phyloP scores from a whole-genome alignment of 2,113 vertebrate species.

The Dasyornis broadbenti region DNA sequence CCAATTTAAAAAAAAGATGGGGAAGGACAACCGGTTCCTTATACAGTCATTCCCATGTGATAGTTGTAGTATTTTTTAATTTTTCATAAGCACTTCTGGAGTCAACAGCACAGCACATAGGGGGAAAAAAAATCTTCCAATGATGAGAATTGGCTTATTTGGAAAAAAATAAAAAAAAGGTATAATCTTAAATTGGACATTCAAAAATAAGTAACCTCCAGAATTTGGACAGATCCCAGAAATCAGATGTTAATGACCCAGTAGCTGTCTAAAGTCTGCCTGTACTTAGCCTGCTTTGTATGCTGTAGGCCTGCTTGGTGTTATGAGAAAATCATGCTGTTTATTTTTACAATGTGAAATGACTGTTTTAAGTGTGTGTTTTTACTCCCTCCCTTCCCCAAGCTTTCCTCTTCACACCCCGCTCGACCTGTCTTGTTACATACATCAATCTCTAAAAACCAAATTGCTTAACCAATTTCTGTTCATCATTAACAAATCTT shows the following conservation, averaged over 20 bases:
- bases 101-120: conserved; percentile 28
- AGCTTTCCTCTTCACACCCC: conserved; percentile 12
- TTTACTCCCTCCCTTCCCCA: conserved; percentile 36
- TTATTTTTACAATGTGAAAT: conserved; percentile 69
- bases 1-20: fast-evolving
- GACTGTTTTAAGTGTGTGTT: conserved; percentile 70
- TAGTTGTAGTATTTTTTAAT: not conserved
- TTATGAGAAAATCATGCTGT: conserved; percentile 68
- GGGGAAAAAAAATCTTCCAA: not conserved
- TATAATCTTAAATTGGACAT: not conserved
- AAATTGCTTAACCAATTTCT: conserved; percentile 25
- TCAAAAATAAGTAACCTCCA: not conserved
- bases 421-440: conserved; percentile 50
- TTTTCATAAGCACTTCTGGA: conserved; percentile 47
- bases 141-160: not conserved
- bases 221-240: conserved; percentile 52
- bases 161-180: not conserved
- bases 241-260: conserved; percentile 68
- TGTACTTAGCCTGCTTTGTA: conserved; percentile 91
- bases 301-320: conserved; percentile 74
- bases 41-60: not conserved
- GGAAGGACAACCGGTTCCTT: not conserved
- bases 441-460: conserved; percentile 60
- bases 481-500: conserved; percentile 45
- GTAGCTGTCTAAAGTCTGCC: conserved; percentile 91